These are phyloP conservation scores for Notoglanidium macrostoma DNA, from an alignment of 2,797 vertebrate species.

Conservation along the genomic window DNA sequence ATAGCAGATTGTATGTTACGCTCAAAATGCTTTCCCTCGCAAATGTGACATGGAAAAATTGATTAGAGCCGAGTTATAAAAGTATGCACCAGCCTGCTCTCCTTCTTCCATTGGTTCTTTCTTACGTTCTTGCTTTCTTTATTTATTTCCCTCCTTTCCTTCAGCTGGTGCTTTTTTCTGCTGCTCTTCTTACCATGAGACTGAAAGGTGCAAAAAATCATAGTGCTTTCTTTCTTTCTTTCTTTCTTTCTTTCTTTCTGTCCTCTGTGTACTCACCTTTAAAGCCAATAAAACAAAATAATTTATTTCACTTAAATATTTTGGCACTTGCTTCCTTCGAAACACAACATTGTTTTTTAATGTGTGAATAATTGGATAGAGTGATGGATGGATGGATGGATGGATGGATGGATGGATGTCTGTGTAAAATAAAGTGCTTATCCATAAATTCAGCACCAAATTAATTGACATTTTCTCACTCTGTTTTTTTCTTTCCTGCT, in stretches of 20 bases:
- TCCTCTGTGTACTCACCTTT: background rate
- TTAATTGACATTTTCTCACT: too few species aligned
- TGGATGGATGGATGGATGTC: too few species aligned
- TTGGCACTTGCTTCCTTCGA: too few species aligned
- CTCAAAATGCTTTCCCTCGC: conserved; percentile 5
- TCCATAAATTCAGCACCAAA: too few species aligned
- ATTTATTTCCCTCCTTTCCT: background rate
- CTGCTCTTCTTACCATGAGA: background rate
- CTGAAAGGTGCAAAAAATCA: background rate
- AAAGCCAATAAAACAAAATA: background rate
- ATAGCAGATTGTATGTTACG: conserved; percentile 16
- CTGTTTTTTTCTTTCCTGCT: background rate
- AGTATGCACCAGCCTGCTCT: conserved; percentile 14
- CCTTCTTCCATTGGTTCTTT: background rate
- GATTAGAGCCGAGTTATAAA: conserved; percentile 10
- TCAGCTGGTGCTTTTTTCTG: background rate
- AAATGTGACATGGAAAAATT: conserved; percentile 28
- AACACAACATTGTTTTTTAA: background rate
- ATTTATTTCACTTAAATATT: background rate
- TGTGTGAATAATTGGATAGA: background rate
- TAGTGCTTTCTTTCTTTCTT: background rate
- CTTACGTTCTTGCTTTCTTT: background rate
- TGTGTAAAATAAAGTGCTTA: background rate
- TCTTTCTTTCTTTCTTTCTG: background rate
- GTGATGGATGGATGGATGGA: background rate